Percentiles rank a stretch among this genome's conserved stretches.
Conservation (phyloP, 2,888 invertebrate species). For the Pterostichus madidus region DNA sequence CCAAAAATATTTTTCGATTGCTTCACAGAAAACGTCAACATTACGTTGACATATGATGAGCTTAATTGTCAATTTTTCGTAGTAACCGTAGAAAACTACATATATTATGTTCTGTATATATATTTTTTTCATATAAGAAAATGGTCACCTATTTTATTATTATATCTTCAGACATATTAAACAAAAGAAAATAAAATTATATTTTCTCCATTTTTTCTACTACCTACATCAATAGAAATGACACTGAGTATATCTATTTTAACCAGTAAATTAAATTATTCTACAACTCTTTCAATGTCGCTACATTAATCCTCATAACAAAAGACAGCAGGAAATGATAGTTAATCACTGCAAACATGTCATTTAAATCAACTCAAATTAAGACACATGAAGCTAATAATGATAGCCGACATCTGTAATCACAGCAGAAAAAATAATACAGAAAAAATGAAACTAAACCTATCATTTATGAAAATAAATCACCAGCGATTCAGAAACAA, state of each 20-base stretch:
- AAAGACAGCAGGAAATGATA: conserved; percentile 9
- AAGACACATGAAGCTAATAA: conserved; percentile 40
- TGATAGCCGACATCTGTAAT: conserved; percentile 26
- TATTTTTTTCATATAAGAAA: no score
- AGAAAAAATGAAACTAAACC: conserved; percentile 34
- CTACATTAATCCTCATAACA: conserved; percentile 21
- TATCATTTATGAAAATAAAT: conserved; percentile 62
- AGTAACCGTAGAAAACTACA: no score
- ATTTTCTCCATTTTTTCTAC: no score
- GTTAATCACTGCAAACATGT: conserved; percentile 36
- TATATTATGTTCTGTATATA: no score
- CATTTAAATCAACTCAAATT: conserved; percentile 22
- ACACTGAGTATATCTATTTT: conserved; percentile 5
- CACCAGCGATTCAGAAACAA: conserved; percentile 43
- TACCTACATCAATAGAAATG: no score
- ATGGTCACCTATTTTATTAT: no score
- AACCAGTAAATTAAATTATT: conserved; percentile 35
- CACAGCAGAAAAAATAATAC: conserved; percentile 32
- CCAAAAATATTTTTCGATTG: no score
- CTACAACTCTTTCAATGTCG: neutral
- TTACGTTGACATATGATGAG: no score
- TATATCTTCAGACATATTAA: no score
- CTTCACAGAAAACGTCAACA: no score
- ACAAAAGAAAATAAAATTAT: no score
- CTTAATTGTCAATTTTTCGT: no score